phyloP scores from a whole-genome alignment of 2,888 invertebrate genomes.

The Oligia strigilis region DNA sequence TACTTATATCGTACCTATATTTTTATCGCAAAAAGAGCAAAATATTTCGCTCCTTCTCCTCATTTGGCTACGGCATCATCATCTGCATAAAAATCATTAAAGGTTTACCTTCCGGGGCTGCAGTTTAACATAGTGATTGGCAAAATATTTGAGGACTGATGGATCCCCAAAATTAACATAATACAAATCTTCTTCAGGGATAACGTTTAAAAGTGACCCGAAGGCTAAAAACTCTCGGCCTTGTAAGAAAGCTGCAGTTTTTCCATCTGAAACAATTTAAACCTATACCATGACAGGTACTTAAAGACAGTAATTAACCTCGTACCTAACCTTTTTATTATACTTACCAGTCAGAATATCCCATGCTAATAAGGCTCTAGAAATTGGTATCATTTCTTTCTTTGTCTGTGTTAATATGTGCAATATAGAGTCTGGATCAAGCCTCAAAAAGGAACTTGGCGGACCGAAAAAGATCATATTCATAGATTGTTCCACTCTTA shows the following conservation, averaged over 20 bases:
- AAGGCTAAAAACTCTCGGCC: constrained; percentile 84
- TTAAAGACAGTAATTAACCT: not conserved
- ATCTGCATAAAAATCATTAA: not conserved
- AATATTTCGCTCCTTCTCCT: not conserved
- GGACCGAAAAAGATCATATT: constrained; percentile 86
- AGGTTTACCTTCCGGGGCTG: constrained; percentile 80
- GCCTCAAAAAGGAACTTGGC: constrained; percentile 80
- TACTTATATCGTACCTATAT: not conserved
- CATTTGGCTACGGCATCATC: not conserved
- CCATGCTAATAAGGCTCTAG: constrained; percentile 83
- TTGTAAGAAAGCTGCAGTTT: constrained; percentile 85
- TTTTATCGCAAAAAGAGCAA: not conserved
- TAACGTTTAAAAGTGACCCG: constrained; percentile 78
- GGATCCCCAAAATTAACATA: constrained; percentile 85
- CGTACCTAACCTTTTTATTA: not conserved
- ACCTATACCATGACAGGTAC: too few relatives aligned
- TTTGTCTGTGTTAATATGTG: constrained; percentile 81
- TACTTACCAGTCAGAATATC: constrained; percentile 84
- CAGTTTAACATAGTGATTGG: constrained; percentile 74
- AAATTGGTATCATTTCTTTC: constrained; percentile 81
- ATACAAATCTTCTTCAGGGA: constrained; percentile 88
- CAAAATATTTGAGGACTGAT: constrained; percentile 82
- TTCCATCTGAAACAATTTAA: constrained; percentile 79
- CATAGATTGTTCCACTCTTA: constrained; percentile 80
- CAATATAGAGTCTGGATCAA: constrained; percentile 84